Conservation (phyloP, 2,888 invertebrate species). For the Lampropteryx suffumata region DNA sequence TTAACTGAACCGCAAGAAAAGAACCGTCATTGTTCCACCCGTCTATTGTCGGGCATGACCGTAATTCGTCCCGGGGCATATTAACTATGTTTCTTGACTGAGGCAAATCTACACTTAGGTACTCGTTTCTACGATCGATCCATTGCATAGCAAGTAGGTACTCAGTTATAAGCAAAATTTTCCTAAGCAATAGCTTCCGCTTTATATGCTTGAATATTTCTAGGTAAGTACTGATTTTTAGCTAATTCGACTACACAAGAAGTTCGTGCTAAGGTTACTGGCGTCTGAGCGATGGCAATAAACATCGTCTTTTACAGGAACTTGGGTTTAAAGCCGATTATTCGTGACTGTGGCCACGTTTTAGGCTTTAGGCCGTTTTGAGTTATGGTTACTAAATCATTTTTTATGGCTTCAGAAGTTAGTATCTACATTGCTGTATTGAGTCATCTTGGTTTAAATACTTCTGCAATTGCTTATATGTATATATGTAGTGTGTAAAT, state of each 20-base stretch:
- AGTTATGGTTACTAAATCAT: constrained; percentile 14
- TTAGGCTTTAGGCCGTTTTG: constrained; percentile 9
- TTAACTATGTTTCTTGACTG: neutral
- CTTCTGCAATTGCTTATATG: too few species aligned
- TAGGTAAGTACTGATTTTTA: too few species aligned
- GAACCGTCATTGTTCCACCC: constrained; percentile 63
- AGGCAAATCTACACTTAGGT: neutral
- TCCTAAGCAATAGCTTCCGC: too few species aligned
- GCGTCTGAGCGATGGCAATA: constrained; percentile 35
- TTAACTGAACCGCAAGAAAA: constrained; percentile 60
- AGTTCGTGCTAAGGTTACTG: constrained; percentile 10
- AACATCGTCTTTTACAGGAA: constrained; percentile 17
- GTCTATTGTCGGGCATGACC: constrained; percentile 42
- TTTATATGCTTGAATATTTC: too few species aligned
- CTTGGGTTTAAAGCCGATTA: constrained; percentile 14
- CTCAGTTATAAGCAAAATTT: too few species aligned
- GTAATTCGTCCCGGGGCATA: constrained; percentile 38
- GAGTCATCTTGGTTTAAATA: neutral
- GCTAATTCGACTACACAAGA: too few species aligned
- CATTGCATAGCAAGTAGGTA: neutral
- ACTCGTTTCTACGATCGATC: neutral
- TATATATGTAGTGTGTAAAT: too few species aligned
- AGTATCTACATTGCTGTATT: neutral
- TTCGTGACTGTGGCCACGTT: constrained; percentile 14
- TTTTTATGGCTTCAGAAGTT: constrained; percentile 1